Evolutionary conservation across 2,113 vertebrate genomes (phyloP), one percentile per base, ranked within the genome.

Genomic region (Dromas ardeola): DNA sequence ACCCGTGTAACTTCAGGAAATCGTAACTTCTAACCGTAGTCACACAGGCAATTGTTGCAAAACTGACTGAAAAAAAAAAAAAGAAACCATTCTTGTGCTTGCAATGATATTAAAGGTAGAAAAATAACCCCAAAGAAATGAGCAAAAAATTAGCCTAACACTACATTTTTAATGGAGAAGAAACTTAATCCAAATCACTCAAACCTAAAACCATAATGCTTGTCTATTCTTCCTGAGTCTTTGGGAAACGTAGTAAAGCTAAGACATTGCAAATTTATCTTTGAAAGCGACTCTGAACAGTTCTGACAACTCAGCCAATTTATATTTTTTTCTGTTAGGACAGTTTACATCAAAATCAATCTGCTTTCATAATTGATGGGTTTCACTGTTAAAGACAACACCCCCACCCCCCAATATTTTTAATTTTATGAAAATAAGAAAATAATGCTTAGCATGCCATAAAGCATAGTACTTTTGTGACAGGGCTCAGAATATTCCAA

Each of bases 341-440:
- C 27, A 93, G 42, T 91, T 96, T 80, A 76, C 4, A 88, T 77
- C 32, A 74, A 95, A 96, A 95, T 77, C 88, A 95, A 93, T 95
- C 58, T 47, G 73, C 71, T 78, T 89, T 88, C 69, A 84, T 49
- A 94, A 84, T 23, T 71, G 40, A 96, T 86, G 63, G 62, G 38
- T 65, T 96, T 94, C n/a, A 56, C 80, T 53, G 78, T 65, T 76
- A 52, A 42, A 82, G 38, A 45, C 30, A 92, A 58, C 45, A 34
- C 30, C 27, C 47, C n/a, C 50, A 26, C 45, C 14, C 13, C 13
- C 3, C 32, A 23, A 45, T 65, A 77, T 90, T 86, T 72, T 69
- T 40, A 36, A 26, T 92, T 74, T 84, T 88, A 73, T 17, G 66
- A 85, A 93, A 97, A 95, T 29, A 88, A 71, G 42, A 85, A 94